Evolutionary conservation across 2,888 invertebrate species (phyloP), one percentile per base, ranked within the genome.

Genomic region (Eristalis tenax): DNA sequence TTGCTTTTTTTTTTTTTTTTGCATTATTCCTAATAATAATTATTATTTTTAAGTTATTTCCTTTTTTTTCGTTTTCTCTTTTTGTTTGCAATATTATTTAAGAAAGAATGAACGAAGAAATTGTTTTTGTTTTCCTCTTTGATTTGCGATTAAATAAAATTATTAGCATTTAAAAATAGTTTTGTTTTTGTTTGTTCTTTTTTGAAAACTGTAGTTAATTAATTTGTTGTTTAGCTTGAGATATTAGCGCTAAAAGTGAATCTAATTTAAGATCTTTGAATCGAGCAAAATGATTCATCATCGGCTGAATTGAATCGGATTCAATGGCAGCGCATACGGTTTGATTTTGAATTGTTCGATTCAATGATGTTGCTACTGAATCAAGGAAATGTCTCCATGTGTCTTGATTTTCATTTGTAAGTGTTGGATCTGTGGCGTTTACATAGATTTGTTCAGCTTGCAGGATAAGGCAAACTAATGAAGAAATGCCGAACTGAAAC

Each of bases 321-420:
- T 93, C 93, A 74, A 93, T 92, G 75, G 92, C 92, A 43, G 93
- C 93, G 81, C 91, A 92, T 79, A 93, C 91, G 73, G 92, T 92
- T 88, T 93, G 93, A 89, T 91, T 91, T 89, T 93, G 93, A 71
- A 92, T 91, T 69, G 92, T 92, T 82, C 91, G 90, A 90, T 91
- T 93, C 40, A 93, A 90, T 40, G 93, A 91, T 76, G 91, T 91
- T 13, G 93, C 91, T 23, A 93, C 91, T 76, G 91, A 90, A 74
- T 91, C 90, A 23, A 93, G 89, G 89, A 93, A 93, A 75, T 91
- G 89, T 13, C 91, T 90, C 93, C 93, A 93, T 40, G 90, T 89
- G 38, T 90, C 89, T 81, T 90, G 90, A 82, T 91, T 91, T 35
- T 89, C 90, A 69, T 89, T 90, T 40, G 82, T 90, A 23, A 91